Conservation (phyloP, 2,113 vertebrate genomes). For the Corydoras sp. region DNA sequence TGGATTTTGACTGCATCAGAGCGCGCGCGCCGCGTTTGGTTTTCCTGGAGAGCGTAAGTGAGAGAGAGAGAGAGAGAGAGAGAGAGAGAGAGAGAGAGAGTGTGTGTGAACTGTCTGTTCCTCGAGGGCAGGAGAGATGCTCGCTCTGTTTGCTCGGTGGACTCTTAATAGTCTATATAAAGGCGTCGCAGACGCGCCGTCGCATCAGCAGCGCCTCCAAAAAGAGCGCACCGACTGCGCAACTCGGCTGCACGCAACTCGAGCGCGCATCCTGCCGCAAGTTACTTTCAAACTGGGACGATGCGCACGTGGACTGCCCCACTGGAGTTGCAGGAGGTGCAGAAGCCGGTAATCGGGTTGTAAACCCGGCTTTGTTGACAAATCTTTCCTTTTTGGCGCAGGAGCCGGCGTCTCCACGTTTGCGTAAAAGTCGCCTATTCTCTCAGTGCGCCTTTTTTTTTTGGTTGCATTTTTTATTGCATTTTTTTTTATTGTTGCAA, state of each 20-base stretch:
- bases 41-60: no score
- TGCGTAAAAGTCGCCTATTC: not conserved
- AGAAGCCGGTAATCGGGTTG: not conserved
- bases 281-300: not conserved
- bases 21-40: no score
- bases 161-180: constrained; percentile 52
- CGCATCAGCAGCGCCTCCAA: not conserved
- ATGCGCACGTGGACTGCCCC: not conserved
- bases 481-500: no score
- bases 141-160: constrained; percentile 26
- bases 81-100: not conserved
- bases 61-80: no score
- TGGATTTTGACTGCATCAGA: no score
- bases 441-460: no score
- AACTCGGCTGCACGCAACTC: not conserved
- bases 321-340: not conserved
- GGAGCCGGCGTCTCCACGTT: not conserved
- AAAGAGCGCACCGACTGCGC: not conserved
- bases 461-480: no score
- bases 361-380: not conserved
- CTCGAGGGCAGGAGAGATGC: constrained; percentile 38
- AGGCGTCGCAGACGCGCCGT: constrained; percentile 42
- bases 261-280: not conserved
- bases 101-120: constrained; percentile 13
- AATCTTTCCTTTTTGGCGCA: not conserved